These are phyloP conservation scores for Rhynchopsitta pachyrhyncha DNA, from an alignment of 2,113 vertebrate species.

Conservation along the genomic window DNA sequence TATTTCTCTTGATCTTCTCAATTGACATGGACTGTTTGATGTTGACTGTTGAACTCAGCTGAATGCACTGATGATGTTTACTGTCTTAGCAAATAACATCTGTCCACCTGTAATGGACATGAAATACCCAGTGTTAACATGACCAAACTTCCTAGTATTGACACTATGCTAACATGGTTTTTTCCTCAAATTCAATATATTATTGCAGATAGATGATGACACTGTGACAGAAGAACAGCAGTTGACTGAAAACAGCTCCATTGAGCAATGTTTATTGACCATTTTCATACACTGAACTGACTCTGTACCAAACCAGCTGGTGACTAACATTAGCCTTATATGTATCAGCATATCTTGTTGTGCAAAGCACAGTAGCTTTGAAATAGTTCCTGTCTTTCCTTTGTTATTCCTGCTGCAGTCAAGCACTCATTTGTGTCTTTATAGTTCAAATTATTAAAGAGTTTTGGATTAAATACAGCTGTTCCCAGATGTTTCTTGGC, in stretches of 20 bases:
- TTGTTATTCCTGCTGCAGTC: conserved; percentile 46
- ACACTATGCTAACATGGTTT: neutral
- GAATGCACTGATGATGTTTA: conserved; percentile 3
- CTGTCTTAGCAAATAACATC: neutral
- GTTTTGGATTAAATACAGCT: conserved; percentile 49
- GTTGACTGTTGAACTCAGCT: neutral
- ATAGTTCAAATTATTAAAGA: conserved; percentile 66
- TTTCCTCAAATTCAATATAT: neutral
- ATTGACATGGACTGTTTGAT: neutral
- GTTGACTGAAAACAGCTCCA: neutral
- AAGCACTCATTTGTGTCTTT: conserved; percentile 59
- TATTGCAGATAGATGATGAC: neutral
- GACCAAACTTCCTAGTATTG: neutral
- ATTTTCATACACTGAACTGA: conserved; percentile 29
- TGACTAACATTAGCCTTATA: conserved; percentile 22
- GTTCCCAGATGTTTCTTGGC: neutral
- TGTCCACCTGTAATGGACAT: neutral
- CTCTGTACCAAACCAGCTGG: conserved; percentile 7
- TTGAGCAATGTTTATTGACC: neutral
- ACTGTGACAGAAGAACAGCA: conserved; percentile 24
- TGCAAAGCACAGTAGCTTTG: conserved; percentile 51
- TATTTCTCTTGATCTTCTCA: conserved; percentile 5
- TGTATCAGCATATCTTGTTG: conserved; percentile 6
- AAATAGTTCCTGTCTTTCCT: conserved; percentile 55
- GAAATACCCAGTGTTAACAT: neutral